These are phyloP conservation scores for Epizoanthus ramosus DNA, from an alignment of 92 coral and sea anemone genomes.

Conservation along the genomic window DNA sequence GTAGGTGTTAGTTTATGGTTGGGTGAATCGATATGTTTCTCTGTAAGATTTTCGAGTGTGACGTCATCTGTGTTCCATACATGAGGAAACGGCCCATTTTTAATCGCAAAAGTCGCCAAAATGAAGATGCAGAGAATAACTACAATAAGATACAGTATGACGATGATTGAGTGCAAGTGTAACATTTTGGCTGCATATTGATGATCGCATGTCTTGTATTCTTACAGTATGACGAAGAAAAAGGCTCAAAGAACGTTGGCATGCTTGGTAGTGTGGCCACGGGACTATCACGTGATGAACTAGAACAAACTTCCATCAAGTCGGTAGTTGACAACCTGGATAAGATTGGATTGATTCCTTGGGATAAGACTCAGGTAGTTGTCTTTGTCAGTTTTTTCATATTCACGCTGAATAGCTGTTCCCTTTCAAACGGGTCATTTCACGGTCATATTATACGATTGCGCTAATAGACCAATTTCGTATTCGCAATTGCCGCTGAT, in stretches of 20 bases:
- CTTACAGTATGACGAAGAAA: slow-evolving; percentile 60
- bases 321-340: slow-evolving; percentile 70
- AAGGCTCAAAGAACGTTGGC: slow-evolving; percentile 66
- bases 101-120: no score
- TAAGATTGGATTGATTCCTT: slow-evolving; percentile 76
- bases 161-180: background rate
- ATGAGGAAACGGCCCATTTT: no score
- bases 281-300: slow-evolving; percentile 82
- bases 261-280: slow-evolving; percentile 81
- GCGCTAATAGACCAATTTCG: no score
- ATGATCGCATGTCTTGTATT: background rate
- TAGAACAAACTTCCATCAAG: slow-evolving; percentile 68
- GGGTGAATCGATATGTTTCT: no score
- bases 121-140: no score
- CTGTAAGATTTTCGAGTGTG: no score
- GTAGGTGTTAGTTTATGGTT: no score
- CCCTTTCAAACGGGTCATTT: background rate
- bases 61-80: no score
- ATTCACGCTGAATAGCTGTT: background rate
- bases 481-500: no score
- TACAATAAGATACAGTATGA: no score
- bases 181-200: background rate
- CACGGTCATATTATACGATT: background rate
- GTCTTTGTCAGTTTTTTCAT: background rate
- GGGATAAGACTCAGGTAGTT: slow-evolving; percentile 97